phyloP scores from a whole-genome alignment of 2,888 invertebrate genomes.

The Schrankia costaestrigalis region DNA sequence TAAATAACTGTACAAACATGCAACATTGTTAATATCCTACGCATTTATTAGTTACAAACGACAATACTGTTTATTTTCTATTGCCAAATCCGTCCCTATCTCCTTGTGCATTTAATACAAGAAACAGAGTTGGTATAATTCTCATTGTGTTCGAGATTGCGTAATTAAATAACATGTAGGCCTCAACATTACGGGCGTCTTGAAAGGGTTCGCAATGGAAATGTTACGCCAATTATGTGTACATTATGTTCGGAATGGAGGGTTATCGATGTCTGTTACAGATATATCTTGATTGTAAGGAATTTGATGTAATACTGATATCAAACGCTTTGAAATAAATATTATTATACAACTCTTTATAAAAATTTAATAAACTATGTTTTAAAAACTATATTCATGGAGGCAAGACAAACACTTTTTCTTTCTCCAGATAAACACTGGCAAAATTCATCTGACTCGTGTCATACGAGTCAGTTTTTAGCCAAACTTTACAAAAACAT shows the following conservation, averaged over 20 bases:
- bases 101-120: slow-evolving; percentile 42
- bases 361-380: too few species aligned
- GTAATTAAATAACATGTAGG: slow-evolving; percentile 81
- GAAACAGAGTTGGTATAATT: slow-evolving; percentile 67
- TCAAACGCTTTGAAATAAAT: not conserved
- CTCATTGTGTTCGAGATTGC: slow-evolving; percentile 76
- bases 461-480: too few species aligned
- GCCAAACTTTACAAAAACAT: too few species aligned
- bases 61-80: too few species aligned
- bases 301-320: slow-evolving; percentile 29
- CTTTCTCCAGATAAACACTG: too few species aligned
- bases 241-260: slow-evolving; percentile 76
- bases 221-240: slow-evolving; percentile 80
- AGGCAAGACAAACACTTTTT: too few species aligned
- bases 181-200: slow-evolving; percentile 73
- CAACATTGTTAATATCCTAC: too few species aligned
- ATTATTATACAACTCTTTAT: not conserved
- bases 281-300: slow-evolving; percentile 28
- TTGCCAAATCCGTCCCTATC: slow-evolving; percentile 35
- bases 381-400: too few species aligned
- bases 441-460: too few species aligned
- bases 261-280: slow-evolving; percentile 66
- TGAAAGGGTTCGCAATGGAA: slow-evolving; percentile 78
- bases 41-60: too few species aligned
- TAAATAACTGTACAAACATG: too few species aligned